Evolutionary conservation across 2,888 invertebrate genomes (phyloP).

Genomic region (Zhuqinia jingwanae): DNA sequence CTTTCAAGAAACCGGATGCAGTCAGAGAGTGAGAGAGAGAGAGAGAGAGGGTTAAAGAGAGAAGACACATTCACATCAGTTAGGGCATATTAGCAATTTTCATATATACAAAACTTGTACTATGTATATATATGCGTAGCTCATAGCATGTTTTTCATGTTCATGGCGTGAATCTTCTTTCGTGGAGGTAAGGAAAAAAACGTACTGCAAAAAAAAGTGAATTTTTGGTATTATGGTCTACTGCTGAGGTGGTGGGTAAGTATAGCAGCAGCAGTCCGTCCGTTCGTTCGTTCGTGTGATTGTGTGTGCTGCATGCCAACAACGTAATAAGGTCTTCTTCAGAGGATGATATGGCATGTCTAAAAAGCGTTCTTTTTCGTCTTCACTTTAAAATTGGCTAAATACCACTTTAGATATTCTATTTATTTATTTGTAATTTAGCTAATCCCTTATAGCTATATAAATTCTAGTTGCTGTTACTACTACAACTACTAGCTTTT

Average conservation of each 20-base stretch:
- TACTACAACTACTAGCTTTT: too few relatives aligned
- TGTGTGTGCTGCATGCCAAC: neutral
- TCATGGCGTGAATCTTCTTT: constrained; percentile 42
- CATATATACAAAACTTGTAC: neutral
- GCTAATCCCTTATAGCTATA: neutral
- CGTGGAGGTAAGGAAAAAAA: neutral
- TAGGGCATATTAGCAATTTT: too few relatives aligned
- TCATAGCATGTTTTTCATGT: neutral
- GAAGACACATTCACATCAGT: constrained; percentile 30
- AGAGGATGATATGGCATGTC: constrained; percentile 46
- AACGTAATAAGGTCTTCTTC: constrained; percentile 6
- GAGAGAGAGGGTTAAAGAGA: constrained; percentile 28
- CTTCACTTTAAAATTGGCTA: constrained; percentile 34
- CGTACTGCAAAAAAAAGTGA: neutral
- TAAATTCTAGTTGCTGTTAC: too few relatives aligned
- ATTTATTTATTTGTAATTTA: constrained; percentile 29
- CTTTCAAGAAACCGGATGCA: constrained; percentile 76
- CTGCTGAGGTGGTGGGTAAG: neutral
- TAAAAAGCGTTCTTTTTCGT: neutral
- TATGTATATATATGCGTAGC: neutral
- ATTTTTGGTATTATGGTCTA: neutral
- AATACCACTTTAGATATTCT: constrained; percentile 12
- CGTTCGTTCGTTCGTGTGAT: neutral
- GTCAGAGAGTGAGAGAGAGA: constrained; percentile 58
- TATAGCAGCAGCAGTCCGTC: neutral